A percentile compares a stretch with the other conserved stretches of the same genome.
phyloP scores from a whole-genome alignment of 2,113 vertebrate species.

The Scatophagus argus region DNA sequence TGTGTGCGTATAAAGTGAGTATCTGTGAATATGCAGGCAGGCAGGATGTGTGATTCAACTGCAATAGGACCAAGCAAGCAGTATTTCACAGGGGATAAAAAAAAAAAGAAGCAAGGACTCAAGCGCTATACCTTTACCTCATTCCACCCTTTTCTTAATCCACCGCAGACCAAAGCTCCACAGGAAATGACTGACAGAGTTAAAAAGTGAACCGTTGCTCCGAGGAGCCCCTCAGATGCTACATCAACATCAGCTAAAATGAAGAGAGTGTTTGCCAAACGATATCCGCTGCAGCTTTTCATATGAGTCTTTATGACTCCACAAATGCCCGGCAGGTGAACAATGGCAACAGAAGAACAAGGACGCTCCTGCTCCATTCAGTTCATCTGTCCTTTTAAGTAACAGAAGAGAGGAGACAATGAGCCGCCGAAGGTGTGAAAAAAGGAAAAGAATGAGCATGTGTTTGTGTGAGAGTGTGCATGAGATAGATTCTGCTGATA shows the following conservation, averaged over 20 bases:
- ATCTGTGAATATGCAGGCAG: conserved; percentile 17
- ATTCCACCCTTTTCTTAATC: conserved; percentile 35
- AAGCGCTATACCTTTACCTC: conserved; percentile 17
- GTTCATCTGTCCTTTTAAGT: conserved; percentile 40
- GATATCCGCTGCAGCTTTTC: conserved; percentile 24
- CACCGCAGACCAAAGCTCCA: conserved; percentile 45
- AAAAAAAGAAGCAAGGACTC: conserved; percentile 44
- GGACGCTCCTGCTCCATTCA: conserved; percentile 13
- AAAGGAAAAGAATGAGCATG: conserved; percentile 19
- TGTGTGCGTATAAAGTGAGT: conserved; percentile 22
- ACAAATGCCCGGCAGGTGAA: conserved; percentile 59
- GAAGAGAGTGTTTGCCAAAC: conserved; percentile 25
- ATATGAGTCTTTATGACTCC: conserved; percentile 40
- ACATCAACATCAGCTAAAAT: conserved; percentile 45
- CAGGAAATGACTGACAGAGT: conserved; percentile 51
- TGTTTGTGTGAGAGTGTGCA: conserved; percentile 30
- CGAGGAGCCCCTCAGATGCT: conserved; percentile 28
- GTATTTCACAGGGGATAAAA: conserved; percentile 52
- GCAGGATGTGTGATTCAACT: conserved; percentile 1
- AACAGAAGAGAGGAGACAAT: conserved; percentile 35
- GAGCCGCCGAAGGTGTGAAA: conserved; percentile 36
- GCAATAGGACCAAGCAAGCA: conserved; percentile 30
- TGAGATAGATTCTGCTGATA: conserved; percentile 40
- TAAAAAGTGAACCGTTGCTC: conserved; percentile 49
- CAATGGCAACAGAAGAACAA: conserved; percentile 34